phyloP scores from a whole-genome alignment of 2,113 vertebrate species.

The Procapra przewalskii region DNA sequence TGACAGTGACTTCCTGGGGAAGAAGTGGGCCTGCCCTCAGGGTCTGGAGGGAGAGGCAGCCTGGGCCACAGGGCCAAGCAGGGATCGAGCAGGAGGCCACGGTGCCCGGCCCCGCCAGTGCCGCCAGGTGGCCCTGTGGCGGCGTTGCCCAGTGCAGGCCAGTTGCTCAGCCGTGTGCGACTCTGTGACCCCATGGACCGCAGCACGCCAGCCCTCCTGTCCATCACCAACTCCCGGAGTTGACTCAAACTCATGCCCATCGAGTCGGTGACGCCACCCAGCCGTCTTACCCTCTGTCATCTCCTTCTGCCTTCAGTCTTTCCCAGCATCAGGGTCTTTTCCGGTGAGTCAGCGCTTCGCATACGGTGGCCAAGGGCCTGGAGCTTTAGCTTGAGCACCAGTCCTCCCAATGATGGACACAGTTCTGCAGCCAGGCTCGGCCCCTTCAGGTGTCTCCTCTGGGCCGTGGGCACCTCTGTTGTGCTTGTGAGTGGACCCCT shows the following conservation, averaged over 20 bases:
- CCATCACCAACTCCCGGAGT: not conserved
- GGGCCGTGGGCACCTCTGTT: accelerated
- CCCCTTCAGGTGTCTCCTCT: not conserved
- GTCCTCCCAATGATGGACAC: accelerated
- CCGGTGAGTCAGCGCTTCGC: not conserved
- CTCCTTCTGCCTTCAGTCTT: not conserved
- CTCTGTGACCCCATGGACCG: accelerated
- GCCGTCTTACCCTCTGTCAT: not conserved
- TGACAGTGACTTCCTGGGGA: not conserved
- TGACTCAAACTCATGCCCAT: not conserved
- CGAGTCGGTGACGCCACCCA: not conserved
- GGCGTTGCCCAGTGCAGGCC: accelerated
- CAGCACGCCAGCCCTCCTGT: not conserved
- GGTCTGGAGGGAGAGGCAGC: not conserved
- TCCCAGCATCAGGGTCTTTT: not conserved
- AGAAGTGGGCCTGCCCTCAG: not conserved
- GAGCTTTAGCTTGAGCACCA: not conserved
- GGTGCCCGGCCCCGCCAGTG: accelerated
- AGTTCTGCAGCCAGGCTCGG: too few relatives aligned
- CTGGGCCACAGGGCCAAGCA: accelerated
- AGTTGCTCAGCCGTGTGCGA: accelerated
- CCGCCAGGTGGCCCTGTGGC: accelerated
- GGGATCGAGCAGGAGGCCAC: accelerated
- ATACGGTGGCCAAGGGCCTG: not conserved
- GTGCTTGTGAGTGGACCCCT: accelerated